phyloP scores from a whole-genome alignment of 2,113 vertebrate genomes.

The Rostratula benghalensis region DNA sequence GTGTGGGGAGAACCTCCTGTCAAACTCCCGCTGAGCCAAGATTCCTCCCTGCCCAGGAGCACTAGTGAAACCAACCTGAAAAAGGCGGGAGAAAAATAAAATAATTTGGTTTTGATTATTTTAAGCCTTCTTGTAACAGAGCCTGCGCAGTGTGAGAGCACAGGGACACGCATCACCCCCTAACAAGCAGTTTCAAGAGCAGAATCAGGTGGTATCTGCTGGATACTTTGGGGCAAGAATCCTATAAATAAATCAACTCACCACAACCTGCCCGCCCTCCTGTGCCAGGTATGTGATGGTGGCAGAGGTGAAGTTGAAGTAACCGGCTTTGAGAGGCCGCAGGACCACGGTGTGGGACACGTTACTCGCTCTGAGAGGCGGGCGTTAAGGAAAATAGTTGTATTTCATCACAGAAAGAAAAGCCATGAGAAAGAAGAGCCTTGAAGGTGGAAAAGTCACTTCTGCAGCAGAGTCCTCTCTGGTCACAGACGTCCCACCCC shows the following conservation, averaged over 20 bases:
- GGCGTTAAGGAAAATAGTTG: slow-evolving; percentile 63
- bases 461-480: not conserved
- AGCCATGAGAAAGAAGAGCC: not conserved
- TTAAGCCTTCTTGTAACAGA: not conserved
- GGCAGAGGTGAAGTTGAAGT: slow-evolving; percentile 97
- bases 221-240: not conserved
- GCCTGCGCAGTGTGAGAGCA: accelerated
- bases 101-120: too few species aligned
- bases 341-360: slow-evolving; percentile 94
- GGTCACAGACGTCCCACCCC: not conserved
- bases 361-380: slow-evolving; percentile 84
- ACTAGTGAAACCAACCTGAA: slow-evolving; percentile 91
- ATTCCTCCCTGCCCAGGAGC: slow-evolving; percentile 95
- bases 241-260: slow-evolving; percentile 51
- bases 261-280: slow-evolving; percentile 91
- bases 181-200: accelerated
- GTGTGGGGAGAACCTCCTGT: slow-evolving; percentile 94
- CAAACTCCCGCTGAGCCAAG: slow-evolving; percentile 92
- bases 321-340: slow-evolving; percentile 92
- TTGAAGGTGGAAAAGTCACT: too few species aligned
- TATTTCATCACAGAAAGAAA: not conserved
- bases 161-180: accelerated
- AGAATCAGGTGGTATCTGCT: not conserved
- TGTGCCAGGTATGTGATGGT: slow-evolving; percentile 91
- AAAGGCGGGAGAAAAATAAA: not conserved